Evolutionary conservation across 2,888 invertebrate species (phyloP), one percentile per base, ranked within the genome.

Genomic region (Cephus runcator): DNA sequence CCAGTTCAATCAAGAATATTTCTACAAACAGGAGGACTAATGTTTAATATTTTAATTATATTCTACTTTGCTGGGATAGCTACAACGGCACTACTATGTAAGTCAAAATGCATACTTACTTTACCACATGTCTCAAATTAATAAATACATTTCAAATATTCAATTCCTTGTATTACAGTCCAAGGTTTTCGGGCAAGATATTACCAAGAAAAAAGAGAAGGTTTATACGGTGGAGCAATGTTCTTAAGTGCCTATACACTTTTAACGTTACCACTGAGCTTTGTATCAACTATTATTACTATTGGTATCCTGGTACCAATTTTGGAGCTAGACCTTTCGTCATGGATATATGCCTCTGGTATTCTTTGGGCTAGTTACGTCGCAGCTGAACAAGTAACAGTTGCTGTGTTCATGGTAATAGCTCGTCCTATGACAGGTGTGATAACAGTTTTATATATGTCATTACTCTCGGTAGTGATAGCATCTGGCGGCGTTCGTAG

Each of bases 141-240:
- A 34, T 6, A 12, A 73, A 77, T 34, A 73, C 56, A 73, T 77
- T 74, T 77, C 40, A 34, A 56, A 56, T 9, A 68, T 77, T 77
- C 40, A 35, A 31, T 23, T 36, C 30, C 33, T 69, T 78, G 12
- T 69, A n/a, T 74, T 81, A 79, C 88, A 97, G 97, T 95, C 92
- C 96, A 97, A 4, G 94, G 94, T 56, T 96, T 96, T 92, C 93
- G 98, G n/a, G 97, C 96, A n/a, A 93, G 97, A 69, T 98, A 97
- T 92, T 97, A 97, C 84, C 97, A 98, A 89, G 98, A 98, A 88
- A 95, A 96, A 0, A 95, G 97, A 76, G 97, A 98, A 91, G 97
- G 97, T 0, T 92, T 97, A 0, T 98, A 98, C 90, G 95, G 96
- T 4, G 98, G 98, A 0, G 96, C 97, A 0, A 94, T 97, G 82